Conservation (phyloP, 2,113 vertebrate species). For the Notarius lentiginosus region DNA sequence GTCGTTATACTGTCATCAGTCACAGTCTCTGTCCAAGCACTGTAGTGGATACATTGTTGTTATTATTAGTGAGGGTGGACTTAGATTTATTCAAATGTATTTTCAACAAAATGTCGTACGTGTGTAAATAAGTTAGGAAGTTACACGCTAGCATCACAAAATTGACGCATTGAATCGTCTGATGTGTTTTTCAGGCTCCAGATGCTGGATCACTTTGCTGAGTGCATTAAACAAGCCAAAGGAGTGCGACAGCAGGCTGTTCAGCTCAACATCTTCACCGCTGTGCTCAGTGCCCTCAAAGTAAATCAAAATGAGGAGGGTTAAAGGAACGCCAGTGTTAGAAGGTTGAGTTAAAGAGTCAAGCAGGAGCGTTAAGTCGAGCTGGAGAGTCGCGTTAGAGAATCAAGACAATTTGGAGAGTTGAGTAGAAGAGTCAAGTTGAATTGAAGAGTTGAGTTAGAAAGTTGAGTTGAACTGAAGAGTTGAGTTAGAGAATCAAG, state of each 20-base stretch:
- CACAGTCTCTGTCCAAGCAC: background rate
- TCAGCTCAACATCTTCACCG: slow-evolving; percentile 97
- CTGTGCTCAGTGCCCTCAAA: slow-evolving; percentile 97
- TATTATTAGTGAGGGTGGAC: background rate
- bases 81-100: too few relatives aligned
- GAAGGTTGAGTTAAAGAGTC: too few relatives aligned
- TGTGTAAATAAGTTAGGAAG: too few relatives aligned
- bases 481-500: too few relatives aligned
- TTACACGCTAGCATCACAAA: too few relatives aligned
- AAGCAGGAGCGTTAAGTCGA: background rate
- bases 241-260: slow-evolving; percentile 97
- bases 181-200: slow-evolving; percentile 78
- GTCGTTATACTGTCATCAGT: background rate
- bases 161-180: background rate
- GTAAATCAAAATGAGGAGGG: slow-evolving; percentile 62
- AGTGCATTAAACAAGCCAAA: slow-evolving; percentile 98
- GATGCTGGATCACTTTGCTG: slow-evolving; percentile 99
- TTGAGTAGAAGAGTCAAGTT: too few relatives aligned
- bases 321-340: too few relatives aligned
- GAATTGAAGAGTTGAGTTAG: too few relatives aligned
- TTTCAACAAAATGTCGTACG: too few relatives aligned
- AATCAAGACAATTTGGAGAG: background rate
- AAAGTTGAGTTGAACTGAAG: too few relatives aligned
- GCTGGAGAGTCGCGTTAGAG: background rate
- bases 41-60: background rate